Percentiles rank a stretch among this genome's conserved stretches.
Conservation (phyloP, 2,888 invertebrate species). For the Drosophila subquinaria region DNA sequence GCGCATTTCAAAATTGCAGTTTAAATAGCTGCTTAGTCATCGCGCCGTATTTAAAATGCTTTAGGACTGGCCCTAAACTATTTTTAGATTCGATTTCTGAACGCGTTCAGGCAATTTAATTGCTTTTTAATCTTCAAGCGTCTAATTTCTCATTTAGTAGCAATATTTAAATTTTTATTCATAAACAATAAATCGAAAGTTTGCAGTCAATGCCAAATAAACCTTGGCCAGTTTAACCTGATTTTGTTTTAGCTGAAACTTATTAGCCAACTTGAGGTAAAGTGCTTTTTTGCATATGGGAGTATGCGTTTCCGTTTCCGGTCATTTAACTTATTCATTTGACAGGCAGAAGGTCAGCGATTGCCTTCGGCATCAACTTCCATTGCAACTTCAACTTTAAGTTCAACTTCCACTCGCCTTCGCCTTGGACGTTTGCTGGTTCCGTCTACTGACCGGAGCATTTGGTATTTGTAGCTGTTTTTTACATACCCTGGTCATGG, state of each 20-base stretch:
- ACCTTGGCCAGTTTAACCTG: neutral
- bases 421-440: constrained; percentile 47
- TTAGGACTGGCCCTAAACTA: neutral
- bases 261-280: constrained; percentile 22
- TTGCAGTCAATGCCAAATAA: constrained; percentile 10
- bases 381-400: neutral
- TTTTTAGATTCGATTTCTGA: neutral
- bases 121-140: neutral
- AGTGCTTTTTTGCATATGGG: constrained; percentile 32
- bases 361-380: constrained; percentile 5
- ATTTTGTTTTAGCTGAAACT: constrained; percentile 6
- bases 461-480: constrained; percentile 9
- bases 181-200: neutral
- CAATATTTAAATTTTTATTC: too few species aligned
- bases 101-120: neutral
- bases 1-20: too few species aligned
- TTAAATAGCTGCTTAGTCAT: neutral
- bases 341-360: constrained; percentile 39
- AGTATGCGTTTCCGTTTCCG: constrained; percentile 31
- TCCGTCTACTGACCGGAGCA: constrained; percentile 26
- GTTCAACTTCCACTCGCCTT: constrained; percentile 15
- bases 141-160: too few species aligned
- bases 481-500: neutral
- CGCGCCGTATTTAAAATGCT: neutral
- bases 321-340: constrained; percentile 52